Percentiles rank a stretch among this genome's conserved stretches.
These are phyloP conservation scores for Takifugu flavidus DNA, from an alignment of 2,113 vertebrate genomes.

Conservation along the genomic window DNA sequence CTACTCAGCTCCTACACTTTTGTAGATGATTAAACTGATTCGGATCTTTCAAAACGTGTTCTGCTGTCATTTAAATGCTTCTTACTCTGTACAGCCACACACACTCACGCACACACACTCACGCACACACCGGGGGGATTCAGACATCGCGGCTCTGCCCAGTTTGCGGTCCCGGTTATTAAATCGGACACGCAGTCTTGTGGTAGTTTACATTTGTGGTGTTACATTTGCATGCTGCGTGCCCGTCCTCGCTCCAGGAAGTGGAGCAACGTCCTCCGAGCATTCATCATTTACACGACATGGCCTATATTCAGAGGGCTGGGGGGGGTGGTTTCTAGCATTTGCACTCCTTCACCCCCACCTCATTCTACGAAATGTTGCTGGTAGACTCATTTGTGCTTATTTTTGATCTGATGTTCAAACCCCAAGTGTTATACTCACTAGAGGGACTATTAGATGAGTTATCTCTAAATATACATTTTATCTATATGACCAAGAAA, in stretches of 20 bases:
- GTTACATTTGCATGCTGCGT: slow-evolving; percentile 41
- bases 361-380: slow-evolving; percentile 31
- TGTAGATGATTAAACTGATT: slow-evolving; percentile 37
- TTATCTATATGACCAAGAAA: too few species aligned
- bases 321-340: slow-evolving; percentile 29
- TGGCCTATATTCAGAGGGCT: slow-evolving; percentile 57
- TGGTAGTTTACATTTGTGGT: slow-evolving; percentile 10
- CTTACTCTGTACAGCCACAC: not conserved
- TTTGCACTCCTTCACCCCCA: slow-evolving; percentile 19
- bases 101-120: too few species aligned
- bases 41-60: slow-evolving; percentile 14
- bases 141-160: slow-evolving; percentile 24
- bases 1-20: not conserved
- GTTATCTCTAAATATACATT: too few species aligned
- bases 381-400: not conserved
- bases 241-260: slow-evolving; percentile 48
- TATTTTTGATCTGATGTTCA: not conserved
- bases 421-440: too few species aligned
- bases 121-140: not conserved
- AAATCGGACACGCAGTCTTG: slow-evolving; percentile 13
- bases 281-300: slow-evolving; percentile 72
- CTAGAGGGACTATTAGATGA: too few species aligned
- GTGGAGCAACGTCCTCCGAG: slow-evolving; percentile 57
- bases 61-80: not conserved
- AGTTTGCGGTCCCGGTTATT: slow-evolving; percentile 21